Conservation (phyloP, 2,113 vertebrate species). For the Tragulus kanchil region DNA sequence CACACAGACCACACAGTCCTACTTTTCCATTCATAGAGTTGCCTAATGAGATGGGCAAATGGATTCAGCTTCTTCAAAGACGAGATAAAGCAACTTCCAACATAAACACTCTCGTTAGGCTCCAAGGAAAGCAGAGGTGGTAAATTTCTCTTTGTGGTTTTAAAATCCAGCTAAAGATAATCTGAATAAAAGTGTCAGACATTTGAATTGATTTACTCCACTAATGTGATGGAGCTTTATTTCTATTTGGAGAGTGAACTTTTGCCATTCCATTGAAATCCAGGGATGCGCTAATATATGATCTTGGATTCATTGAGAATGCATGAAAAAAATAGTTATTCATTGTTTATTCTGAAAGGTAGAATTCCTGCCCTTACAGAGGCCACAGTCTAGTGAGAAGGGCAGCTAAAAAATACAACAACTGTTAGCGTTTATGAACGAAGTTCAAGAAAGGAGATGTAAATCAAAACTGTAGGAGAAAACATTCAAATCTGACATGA, state of each 20-base stretch:
- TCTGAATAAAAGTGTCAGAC: not conserved
- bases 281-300: not conserved
- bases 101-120: conserved; percentile 17
- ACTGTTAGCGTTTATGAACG: not conserved
- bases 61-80: conserved; percentile 65
- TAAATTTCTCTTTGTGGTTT: conserved; percentile 17
- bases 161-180: conserved; percentile 41
- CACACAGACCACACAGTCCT: conserved; percentile 27
- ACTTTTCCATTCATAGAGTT: not conserved
- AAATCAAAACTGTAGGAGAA: not conserved
- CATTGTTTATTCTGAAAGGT: conserved; percentile 2
- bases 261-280: not conserved
- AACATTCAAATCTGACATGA: not conserved
- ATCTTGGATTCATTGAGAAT: not conserved
- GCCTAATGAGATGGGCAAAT: conserved; percentile 36
- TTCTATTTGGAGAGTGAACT: not conserved
- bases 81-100: conserved; percentile 33
- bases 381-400: not conserved
- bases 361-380: not conserved
- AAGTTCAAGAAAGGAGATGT: not conserved
- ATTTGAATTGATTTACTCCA: not conserved
- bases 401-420: not conserved
- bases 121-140: conserved; percentile 41
- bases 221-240: not conserved
- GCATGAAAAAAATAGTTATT: not conserved